A percentile compares a stretch with the other conserved stretches of the same genome.
These are phyloP conservation scores for Nomada flava DNA, from an alignment of 2,888 invertebrate genomes.

Conservation along the genomic window DNA sequence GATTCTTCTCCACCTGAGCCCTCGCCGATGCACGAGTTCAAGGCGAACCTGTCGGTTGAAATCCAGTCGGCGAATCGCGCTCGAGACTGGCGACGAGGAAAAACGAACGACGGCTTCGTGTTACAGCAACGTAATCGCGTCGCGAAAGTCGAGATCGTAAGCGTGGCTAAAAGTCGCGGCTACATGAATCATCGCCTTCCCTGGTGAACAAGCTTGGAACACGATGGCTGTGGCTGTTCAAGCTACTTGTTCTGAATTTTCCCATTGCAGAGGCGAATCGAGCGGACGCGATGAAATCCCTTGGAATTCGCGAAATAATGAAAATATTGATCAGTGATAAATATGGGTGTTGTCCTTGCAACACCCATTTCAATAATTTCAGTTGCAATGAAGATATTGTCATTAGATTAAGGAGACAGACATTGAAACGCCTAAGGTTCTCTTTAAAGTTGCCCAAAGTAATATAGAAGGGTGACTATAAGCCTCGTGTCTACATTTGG, in stretches of 20 bases:
- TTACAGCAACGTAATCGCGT: constrained; percentile 58
- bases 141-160: constrained; percentile 44
- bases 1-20: constrained; percentile 28
- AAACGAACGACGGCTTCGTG: constrained; percentile 56
- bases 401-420: too few relatives aligned
- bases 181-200: constrained; percentile 57
- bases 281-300: too few relatives aligned
- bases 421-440: not conserved
- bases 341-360: too few relatives aligned
- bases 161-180: constrained; percentile 25
- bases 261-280: too few relatives aligned
- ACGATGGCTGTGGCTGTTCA: constrained; percentile 33
- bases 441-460: not conserved
- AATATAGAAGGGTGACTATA: too few relatives aligned
- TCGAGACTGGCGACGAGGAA: constrained; percentile 36
- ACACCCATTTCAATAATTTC: too few relatives aligned
- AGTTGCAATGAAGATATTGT: too few relatives aligned
- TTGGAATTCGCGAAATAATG: too few relatives aligned
- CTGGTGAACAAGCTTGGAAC: constrained; percentile 46
- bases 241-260: not conserved
- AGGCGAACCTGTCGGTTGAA: constrained; percentile 69
- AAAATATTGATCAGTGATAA: too few relatives aligned
- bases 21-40: constrained; percentile 46
- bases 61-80: constrained; percentile 71
- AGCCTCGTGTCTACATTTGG: not conserved